Conservation (phyloP, 92 coral and sea anemone genomes). For the Actinernus sp. region DNA sequence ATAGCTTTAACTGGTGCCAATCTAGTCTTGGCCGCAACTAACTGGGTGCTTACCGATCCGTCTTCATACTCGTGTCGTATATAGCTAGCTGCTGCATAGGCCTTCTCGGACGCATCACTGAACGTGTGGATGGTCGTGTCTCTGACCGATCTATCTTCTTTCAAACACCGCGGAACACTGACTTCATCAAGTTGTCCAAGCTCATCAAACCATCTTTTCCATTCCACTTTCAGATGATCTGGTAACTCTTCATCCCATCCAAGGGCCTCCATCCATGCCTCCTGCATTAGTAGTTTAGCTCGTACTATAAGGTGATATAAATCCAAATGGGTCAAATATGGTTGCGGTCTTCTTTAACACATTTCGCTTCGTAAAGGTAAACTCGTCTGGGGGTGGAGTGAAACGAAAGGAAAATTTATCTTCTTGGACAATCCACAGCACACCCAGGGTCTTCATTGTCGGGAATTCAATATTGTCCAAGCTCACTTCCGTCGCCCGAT, state of each 20-base stretch:
- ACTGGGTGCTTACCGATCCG: slow-evolving; percentile 11
- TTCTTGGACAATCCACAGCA: slow-evolving; percentile 54
- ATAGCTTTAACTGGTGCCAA: slow-evolving; percentile 71
- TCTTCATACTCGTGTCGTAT: slow-evolving; percentile 28
- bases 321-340: slow-evolving; percentile 10
- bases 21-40: slow-evolving; percentile 61
- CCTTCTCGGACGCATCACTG: slow-evolving; percentile 57
- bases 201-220: slow-evolving; percentile 11
- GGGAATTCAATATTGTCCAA: too few species aligned
- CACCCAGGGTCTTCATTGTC: too few species aligned
- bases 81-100: slow-evolving; percentile 51
- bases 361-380: slow-evolving; percentile 42
- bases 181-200: background rate
- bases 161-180: slow-evolving; percentile 30
- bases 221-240: slow-evolving; percentile 2
- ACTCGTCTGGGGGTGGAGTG: slow-evolving; percentile 36
- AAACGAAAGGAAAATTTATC: slow-evolving; percentile 51
- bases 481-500: too few species aligned
- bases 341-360: slow-evolving; percentile 42
- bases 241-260: slow-evolving; percentile 25
- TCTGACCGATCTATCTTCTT: background rate
- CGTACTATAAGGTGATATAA: slow-evolving; percentile 4
- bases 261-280: slow-evolving; percentile 8
- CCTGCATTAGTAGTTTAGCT: slow-evolving; percentile 13
- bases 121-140: slow-evolving; percentile 37